Evolutionary conservation across 2,113 vertebrate species (phyloP), one percentile per base, ranked within the genome.

Genomic region (Sylvietta virens): DNA sequence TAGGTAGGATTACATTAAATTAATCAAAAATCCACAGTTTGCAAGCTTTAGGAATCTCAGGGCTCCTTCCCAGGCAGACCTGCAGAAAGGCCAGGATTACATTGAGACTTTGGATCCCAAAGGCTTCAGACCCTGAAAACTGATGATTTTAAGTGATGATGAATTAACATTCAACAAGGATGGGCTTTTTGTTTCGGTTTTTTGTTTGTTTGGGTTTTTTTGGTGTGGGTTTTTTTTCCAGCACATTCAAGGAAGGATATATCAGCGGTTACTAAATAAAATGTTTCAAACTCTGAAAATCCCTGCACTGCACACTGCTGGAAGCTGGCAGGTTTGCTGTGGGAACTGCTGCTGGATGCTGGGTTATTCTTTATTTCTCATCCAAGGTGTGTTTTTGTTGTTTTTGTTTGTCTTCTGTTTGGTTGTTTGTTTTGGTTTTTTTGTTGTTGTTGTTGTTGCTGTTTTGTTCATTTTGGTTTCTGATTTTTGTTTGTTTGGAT

Each of bases 1-100:
- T 97, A 96, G 54, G 87, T 56, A 89, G 86, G 89, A 96, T 97
- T 96, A 91, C 83, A 96, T 92, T 69, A 97, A 92, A 95, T 86
- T 81, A 96, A 95, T 87, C 23, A 93, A 73, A 96, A 94, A 74
- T 23, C 58, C 71, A 65, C 87, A 53, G 57, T 87, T 83, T 92
- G 37, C 17, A 67, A 20, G 28, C 51, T 83, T 71, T 57, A 50
- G 56, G 85, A 95, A 39, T 86, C 86, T 95, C 70, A 90, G 62
- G 62, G 53, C 81, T 82, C 53, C 28, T 76, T 69, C 71, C 47
- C 66, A 77, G 65, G 31, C n/a, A 88, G 48, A 47, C 18, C 13
- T 47, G 70, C 61, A 84, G 56, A 50, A 82, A 89, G 45, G 40
- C 54, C 42, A 26, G 39, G 54, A 66, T 84, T 84, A 37, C 37